phyloP scores from a whole-genome alignment of 2,888 invertebrate species.

The Pecten maximus region DNA sequence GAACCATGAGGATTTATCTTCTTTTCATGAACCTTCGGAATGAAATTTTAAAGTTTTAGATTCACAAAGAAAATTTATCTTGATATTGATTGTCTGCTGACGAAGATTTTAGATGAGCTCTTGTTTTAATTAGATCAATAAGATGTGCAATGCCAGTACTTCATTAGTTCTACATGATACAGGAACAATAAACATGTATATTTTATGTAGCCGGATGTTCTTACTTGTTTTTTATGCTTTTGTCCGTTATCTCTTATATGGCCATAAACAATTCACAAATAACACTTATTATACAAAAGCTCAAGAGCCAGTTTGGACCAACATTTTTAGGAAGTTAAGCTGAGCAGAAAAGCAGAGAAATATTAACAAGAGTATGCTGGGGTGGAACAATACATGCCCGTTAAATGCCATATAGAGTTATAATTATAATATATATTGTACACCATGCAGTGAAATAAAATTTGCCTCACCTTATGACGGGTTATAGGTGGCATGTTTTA shows the following conservation, averaged over 20 bases:
- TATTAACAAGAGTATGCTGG: too few species aligned
- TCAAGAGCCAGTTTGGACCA: too few species aligned
- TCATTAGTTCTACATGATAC: constrained; percentile 23
- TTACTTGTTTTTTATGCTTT: background rate
- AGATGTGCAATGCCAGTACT: constrained; percentile 12
- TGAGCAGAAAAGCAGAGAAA: too few species aligned
- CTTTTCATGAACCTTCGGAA: background rate
- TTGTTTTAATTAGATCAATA: background rate
- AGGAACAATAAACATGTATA: constrained; percentile 22
- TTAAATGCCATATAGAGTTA: too few species aligned
- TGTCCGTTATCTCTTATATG: background rate
- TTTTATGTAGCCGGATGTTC: background rate
- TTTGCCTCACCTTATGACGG: too few species aligned
- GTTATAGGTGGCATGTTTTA: too few species aligned
- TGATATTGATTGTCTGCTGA: background rate
- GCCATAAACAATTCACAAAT: background rate
- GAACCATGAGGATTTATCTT: background rate
- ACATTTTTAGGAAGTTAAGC: too few species aligned
- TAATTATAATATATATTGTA: too few species aligned
- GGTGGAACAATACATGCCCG: too few species aligned
- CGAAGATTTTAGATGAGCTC: background rate
- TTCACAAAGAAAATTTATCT: background rate
- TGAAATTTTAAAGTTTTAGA: background rate
- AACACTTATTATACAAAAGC: too few species aligned
- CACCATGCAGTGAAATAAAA: too few species aligned